Evolutionary conservation across 1,140 invertebrate genomes (phyloP).

Genomic region (Drosophila sulfurigaster): DNA sequence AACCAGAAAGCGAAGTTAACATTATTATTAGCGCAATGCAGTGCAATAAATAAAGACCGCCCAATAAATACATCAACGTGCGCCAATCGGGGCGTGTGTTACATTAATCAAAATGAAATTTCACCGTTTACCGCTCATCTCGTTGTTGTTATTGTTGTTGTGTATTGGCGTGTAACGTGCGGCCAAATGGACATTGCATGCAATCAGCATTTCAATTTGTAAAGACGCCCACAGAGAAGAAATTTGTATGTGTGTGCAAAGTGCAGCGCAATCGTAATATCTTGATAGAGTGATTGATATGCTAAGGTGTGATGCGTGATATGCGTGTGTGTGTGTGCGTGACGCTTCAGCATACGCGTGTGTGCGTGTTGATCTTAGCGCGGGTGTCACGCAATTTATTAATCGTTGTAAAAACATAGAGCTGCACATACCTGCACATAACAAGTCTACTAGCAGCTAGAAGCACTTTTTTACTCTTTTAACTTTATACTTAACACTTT

Average conservation of each 20-base stretch:
- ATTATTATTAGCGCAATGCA: conserved; percentile 43
- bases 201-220: conserved; percentile 45
- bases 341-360: not conserved
- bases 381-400: conserved; percentile 16
- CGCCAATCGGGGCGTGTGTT: conserved; percentile 58
- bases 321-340: conserved; percentile 12
- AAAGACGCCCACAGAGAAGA: conserved; percentile 34
- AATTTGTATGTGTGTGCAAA: conserved; percentile 3
- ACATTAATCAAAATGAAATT: conserved; percentile 67
- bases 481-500: not conserved
- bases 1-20: conserved; percentile 29
- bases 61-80: conserved; percentile 64
- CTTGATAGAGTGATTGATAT: conserved; percentile 55
- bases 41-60: conserved; percentile 55
- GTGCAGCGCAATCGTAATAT: conserved; percentile 13
- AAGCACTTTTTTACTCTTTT: not conserved
- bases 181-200: conserved; percentile 25
- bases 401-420: not conserved
- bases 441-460: not conserved
- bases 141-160: not conserved
- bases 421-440: not conserved
- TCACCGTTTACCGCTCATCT: conserved; percentile 35
- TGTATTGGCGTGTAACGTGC: conserved; percentile 10
- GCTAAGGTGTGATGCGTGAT: conserved; percentile 37
- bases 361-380: not conserved